Percentiles rank a stretch among this genome's conserved stretches.
phyloP scores from a whole-genome alignment of 2,113 vertebrate genomes.

The Nothoprocta perdicaria region DNA sequence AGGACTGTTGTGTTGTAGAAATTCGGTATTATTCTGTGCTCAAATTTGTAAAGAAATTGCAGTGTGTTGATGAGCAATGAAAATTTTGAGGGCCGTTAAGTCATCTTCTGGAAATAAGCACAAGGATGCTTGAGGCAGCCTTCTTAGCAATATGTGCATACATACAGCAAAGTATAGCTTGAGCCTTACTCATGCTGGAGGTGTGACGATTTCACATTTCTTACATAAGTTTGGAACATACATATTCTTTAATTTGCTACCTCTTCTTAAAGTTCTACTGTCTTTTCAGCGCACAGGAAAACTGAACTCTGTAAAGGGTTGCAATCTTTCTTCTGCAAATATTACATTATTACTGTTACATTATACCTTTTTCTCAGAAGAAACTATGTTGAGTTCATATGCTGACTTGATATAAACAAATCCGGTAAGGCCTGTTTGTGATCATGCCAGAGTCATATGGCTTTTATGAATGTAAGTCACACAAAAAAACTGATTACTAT shows the following conservation, averaged over 20 bases:
- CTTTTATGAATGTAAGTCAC: not conserved
- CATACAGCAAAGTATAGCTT: not conserved
- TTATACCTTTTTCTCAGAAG: not conserved
- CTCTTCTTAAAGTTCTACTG: not conserved
- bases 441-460: not conserved
- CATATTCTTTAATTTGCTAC: not conserved
- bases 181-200: not conserved
- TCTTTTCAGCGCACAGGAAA: not conserved
- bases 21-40: not conserved
- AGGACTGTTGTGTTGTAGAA: not conserved
- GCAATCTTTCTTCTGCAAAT: not conserved
- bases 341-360: not conserved
- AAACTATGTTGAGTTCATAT: not conserved
- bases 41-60: not conserved
- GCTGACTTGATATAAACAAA: not conserved
- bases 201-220: not conserved
- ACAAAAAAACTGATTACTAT: not conserved
- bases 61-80: not conserved
- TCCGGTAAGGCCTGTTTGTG: not conserved
- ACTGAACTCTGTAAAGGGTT: not conserved
- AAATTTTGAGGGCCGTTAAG: not conserved
- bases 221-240: not conserved
- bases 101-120: not conserved
- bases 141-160: accelerated
- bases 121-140: too few relatives aligned